Evolutionary conservation across 2,113 vertebrate species (phyloP).

Genomic region (Embiotoca jacksoni): DNA sequence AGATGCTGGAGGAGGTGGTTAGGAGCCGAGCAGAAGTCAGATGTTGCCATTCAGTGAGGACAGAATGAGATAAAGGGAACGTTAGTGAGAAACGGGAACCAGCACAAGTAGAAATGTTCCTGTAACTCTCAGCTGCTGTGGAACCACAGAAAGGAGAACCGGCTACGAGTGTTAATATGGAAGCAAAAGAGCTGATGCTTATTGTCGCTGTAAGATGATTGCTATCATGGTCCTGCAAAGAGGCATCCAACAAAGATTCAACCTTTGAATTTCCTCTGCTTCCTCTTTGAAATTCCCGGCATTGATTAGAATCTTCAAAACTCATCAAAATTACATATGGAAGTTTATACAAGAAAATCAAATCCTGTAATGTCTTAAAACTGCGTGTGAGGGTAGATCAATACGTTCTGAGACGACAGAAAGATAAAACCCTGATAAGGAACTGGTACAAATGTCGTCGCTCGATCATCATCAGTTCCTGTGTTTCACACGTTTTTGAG

Average conservation of each 20-base stretch:
- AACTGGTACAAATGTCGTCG: too few relatives aligned
- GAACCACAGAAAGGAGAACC: background rate
- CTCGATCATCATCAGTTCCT: too few relatives aligned
- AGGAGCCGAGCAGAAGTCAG: constrained; percentile 1
- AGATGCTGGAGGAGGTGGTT: background rate
- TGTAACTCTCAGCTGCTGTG: constrained; percentile 1
- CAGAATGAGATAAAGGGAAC: background rate
- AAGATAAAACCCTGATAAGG: too few relatives aligned
- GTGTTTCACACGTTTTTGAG: too few relatives aligned
- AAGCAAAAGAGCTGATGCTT: background rate
- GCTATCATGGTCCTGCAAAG: background rate
- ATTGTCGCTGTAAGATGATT: constrained; percentile 11
- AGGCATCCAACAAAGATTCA: background rate
- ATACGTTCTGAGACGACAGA: too few relatives aligned
- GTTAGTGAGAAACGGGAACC: constrained; percentile 14
- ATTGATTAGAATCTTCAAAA: too few relatives aligned
- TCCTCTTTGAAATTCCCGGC: too few relatives aligned
- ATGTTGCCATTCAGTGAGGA: constrained; percentile 23
- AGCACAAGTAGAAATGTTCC: constrained; percentile 6
- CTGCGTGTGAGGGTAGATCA: too few relatives aligned
- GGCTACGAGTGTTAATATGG: constrained; percentile 48
- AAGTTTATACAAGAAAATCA: too few relatives aligned
- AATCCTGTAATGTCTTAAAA: too few relatives aligned
- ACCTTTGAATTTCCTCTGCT: background rate
- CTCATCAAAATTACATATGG: too few relatives aligned